These are phyloP conservation scores for Cabera pusaria DNA, from an alignment of 2,888 invertebrate genomes.

Conservation along the genomic window DNA sequence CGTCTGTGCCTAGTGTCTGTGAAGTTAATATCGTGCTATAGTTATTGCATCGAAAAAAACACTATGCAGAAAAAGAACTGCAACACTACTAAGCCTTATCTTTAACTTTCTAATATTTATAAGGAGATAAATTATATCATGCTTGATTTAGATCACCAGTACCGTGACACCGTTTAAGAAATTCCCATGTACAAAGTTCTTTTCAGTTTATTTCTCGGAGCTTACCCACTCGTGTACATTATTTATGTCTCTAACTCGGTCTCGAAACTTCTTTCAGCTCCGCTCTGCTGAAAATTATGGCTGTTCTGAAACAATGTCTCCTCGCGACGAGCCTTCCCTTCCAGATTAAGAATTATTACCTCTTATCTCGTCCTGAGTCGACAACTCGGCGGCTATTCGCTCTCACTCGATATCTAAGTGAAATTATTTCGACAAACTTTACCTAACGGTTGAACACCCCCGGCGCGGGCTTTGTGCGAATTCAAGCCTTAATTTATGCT, in stretches of 20 bases:
- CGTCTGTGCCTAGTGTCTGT: no score
- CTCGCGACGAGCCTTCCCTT: constrained; percentile 45
- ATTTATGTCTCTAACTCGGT: constrained; percentile 33
- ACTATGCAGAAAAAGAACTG: no score
- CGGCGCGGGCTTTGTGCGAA: constrained; percentile 36
- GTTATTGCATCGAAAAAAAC: no score
- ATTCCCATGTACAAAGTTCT: constrained; percentile 13
- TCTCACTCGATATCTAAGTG: constrained; percentile 64
- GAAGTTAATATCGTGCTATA: no score
- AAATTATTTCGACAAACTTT: constrained; percentile 78
- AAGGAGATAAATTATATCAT: no score
- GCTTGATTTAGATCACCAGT: no score
- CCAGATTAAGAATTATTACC: constrained; percentile 74
- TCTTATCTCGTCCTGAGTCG: constrained; percentile 70
- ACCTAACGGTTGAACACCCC: constrained; percentile 62
- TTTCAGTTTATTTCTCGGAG: constrained; percentile 10
- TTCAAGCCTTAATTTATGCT: constrained; percentile 39
- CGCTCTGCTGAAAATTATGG: constrained; percentile 52
- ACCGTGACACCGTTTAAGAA: no score
- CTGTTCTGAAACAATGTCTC: constrained; percentile 58
- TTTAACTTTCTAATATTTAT: no score
- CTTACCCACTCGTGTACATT: constrained; percentile 26
- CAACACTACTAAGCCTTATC: no score
- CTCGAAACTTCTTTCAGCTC: constrained; percentile 47
- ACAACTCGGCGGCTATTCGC: constrained; percentile 71